Base-by-base conservation (phyloP, 2,888 invertebrate genomes). In the Tetragonula carbonaria region DNA sequence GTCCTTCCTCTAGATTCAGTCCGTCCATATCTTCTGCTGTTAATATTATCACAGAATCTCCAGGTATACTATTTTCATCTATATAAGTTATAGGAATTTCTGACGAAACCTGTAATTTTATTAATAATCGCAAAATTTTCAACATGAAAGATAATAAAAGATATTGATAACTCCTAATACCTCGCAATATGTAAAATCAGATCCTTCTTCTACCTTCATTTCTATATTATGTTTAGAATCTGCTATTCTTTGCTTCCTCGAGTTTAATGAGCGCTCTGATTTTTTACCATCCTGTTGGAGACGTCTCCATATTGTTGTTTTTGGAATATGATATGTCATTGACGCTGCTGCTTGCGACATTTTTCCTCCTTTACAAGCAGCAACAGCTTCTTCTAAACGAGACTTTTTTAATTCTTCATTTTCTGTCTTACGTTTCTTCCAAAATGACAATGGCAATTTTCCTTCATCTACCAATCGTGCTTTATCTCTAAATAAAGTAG, bases 301-400 rank as follows among this genome's bases (percentile, higher is more conserved):
- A 62, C 93, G 91, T 80, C 95, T 93, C 95, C 95, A 95, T 82
- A 95, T 95, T 0, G 95, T 95, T 4, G 95, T 95, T 90, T 95
- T 95, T 23, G 95, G 95, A 82, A 95, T 94, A 86, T 92, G 92
- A 86, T 93, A 95, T 28, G 93, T 92, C 76, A 92, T 86, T 4
- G 95, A 94, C 33, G 95, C 95, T 4, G 93, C 91, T 18, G 95
- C 95, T 88, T 95, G 95, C 0, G 95, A 95, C 95, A 95, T 95
- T 91, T 92, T 94, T 2, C 95, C 95, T 53, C 93, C 92, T 86
- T 93, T 94, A 76, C 95, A 95, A 14, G 95, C 95, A 28, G 93
- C 93, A 5, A 95, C 95, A 13, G 95, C 95, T 82, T 95, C 93
- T 65, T 94, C 93, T 14, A 95, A 90, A 51, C 94, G 90, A 38